These are phyloP conservation scores for Macaria liturata DNA, from an alignment of 2,888 invertebrate species.

Conservation along the genomic window DNA sequence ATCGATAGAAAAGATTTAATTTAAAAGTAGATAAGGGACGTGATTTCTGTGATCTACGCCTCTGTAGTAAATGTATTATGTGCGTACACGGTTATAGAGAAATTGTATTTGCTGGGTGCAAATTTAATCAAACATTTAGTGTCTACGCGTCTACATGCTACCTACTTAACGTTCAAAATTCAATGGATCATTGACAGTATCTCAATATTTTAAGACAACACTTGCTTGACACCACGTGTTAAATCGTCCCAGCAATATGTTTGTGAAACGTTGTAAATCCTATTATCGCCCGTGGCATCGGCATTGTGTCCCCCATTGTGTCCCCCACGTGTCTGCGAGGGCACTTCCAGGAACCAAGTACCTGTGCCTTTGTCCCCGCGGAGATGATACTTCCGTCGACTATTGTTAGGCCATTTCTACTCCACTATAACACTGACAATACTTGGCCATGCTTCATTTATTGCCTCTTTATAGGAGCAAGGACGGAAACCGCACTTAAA, in stretches of 20 bases:
- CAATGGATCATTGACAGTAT: too few relatives aligned
- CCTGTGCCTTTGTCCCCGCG: constrained; percentile 25
- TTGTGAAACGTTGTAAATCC: constrained; percentile 5
- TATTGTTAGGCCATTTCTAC: constrained; percentile 7
- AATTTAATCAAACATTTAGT: too few relatives aligned
- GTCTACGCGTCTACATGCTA: too few relatives aligned
- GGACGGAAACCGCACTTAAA: constrained; percentile 9
- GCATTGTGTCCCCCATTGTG: constrained; percentile 13
- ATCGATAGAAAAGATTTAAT: constrained; percentile 14
- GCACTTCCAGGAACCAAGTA: constrained; percentile 33
- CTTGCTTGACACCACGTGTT: background rate
- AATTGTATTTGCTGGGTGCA: too few relatives aligned
- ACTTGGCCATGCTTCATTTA: constrained; percentile 11
- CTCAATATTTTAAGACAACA: background rate
- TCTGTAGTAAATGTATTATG: too few relatives aligned
- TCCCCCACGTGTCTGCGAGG: constrained; percentile 9
- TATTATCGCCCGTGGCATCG: constrained; percentile 8
- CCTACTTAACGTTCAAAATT: too few relatives aligned
- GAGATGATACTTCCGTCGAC: constrained; percentile 32
- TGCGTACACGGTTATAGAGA: too few relatives aligned
- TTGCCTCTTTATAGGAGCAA: constrained; percentile 4
- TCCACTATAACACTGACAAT: background rate
- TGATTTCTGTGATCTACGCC: background rate
- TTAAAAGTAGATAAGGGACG: constrained; percentile 2
- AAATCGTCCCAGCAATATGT: constrained; percentile 7